Conservation (phyloP, 2,888 invertebrate genomes). For the Drosophila fulvimacula region DNA sequence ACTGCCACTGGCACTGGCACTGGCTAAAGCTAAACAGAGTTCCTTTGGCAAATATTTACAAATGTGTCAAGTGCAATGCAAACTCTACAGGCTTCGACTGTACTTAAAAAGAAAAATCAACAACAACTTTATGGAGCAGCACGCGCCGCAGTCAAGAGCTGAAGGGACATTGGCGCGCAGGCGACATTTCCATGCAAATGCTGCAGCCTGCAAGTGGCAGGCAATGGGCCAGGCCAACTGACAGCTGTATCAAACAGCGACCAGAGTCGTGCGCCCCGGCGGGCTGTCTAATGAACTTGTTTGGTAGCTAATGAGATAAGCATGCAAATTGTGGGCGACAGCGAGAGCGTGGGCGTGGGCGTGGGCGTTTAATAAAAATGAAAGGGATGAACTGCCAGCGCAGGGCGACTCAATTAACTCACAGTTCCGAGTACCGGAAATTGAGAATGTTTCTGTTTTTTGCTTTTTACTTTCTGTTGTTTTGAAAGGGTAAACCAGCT, state of each 20-base stretch:
- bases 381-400: conserved; percentile 4
- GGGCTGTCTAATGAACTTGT: conserved; percentile 71
- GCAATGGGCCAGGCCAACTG: conserved; percentile 23
- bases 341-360: not conserved
- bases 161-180: conserved; percentile 37
- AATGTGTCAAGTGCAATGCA: conserved; percentile 54
- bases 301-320: conserved; percentile 75
- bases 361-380: conserved; percentile 6
- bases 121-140: conserved; percentile 26
- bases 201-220: conserved; percentile 56
- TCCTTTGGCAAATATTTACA: conserved; percentile 52
- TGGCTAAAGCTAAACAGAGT: conserved; percentile 27
- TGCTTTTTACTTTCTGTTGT: not conserved
- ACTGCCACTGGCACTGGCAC: not conserved
- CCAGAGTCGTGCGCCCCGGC: conserved; percentile 48
- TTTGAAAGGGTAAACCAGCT: conserved; percentile 23
- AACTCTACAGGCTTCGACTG: conserved; percentile 26
- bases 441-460: conserved; percentile 26
- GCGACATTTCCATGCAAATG: conserved; percentile 71
- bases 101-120: conserved; percentile 1
- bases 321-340: conserved; percentile 55
- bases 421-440: conserved; percentile 46
- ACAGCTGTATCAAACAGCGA: conserved; percentile 43
- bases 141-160: conserved; percentile 50
- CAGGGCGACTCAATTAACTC: conserved; percentile 61